Percentiles rank a stretch among this genome's conserved stretches.
Conservation (phyloP, 2,797 vertebrate species). For the Lepilemur ruficaudatus region DNA sequence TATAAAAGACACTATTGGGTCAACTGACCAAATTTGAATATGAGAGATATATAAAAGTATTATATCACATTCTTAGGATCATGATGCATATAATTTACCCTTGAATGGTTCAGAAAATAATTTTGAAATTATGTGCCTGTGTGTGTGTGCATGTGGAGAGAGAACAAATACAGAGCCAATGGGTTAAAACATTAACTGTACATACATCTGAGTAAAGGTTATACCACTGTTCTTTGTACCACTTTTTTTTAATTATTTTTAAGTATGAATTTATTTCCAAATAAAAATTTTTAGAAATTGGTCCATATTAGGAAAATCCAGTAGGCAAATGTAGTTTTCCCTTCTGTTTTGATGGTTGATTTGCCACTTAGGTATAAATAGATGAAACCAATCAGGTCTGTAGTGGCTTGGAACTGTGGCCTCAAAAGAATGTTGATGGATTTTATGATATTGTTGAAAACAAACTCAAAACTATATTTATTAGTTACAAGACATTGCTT, state of each 20-base stretch:
- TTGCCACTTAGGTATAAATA: not conserved
- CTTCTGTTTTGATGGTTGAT: not conserved
- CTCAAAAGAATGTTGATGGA: not conserved
- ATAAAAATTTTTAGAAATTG: not conserved
- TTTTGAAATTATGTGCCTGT: not conserved
- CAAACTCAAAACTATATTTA: not conserved
- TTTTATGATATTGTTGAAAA: not conserved
- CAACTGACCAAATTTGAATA: not conserved
- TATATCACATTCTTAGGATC: not conserved
- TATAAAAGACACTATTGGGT: not conserved
- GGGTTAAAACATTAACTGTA: not conserved
- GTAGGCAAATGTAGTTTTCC: not conserved
- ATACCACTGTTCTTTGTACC: not conserved
- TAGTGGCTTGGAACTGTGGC: not conserved
- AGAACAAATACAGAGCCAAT: not conserved
- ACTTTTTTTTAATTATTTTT: slow-evolving; percentile 7
- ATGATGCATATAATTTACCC: not conserved
- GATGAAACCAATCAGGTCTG: not conserved
- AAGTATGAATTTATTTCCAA: slow-evolving; percentile 6
- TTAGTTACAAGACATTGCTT: not conserved
- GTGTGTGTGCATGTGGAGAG: too few relatives aligned
- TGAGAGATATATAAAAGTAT: not conserved
- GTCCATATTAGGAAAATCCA: not conserved
- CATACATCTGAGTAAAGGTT: not conserved
- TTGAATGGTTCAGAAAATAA: not conserved